Evolutionary conservation across 2,888 invertebrate species (phyloP).

Genomic region (Polietes domitor): DNA sequence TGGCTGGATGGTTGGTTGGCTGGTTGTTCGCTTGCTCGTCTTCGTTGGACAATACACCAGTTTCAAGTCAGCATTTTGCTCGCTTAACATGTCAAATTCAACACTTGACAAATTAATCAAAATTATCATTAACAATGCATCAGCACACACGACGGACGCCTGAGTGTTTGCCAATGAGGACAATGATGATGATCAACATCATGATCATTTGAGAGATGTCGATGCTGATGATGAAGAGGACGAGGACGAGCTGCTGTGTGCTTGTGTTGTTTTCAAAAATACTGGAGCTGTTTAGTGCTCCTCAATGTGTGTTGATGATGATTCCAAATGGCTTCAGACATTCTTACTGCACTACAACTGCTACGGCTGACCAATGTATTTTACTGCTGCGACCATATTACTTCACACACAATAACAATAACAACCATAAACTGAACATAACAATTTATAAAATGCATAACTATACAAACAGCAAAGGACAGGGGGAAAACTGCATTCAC

Average conservation of each 20-base stretch:
- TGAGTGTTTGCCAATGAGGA: constrained; percentile 21
- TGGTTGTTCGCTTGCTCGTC: no score
- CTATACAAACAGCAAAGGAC: constrained; percentile 50
- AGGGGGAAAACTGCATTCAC: background rate
- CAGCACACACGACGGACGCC: constrained; percentile 38
- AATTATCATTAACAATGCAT: constrained; percentile 68
- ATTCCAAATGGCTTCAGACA: background rate
- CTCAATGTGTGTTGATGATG: background rate
- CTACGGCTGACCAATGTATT: no score
- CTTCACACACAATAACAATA: constrained; percentile 59
- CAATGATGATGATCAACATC: constrained; percentile 31
- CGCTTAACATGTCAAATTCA: constrained; percentile 68
- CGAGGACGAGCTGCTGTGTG: background rate
- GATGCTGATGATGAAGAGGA: constrained; percentile 32
- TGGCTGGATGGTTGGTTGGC: background rate
- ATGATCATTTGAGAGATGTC: no score
- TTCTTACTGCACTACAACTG: background rate
- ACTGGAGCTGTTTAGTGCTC: background rate
- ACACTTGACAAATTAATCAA: constrained; percentile 68
- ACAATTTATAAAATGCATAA: constrained; percentile 67
- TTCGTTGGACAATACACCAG: constrained; percentile 27
- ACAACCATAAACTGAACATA: constrained; percentile 67
- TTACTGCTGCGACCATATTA: background rate
- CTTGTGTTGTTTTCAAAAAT: background rate
- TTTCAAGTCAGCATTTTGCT: constrained; percentile 61